A percentile compares a stretch with the other conserved stretches of the same genome.
Evolutionary conservation across 2,797 vertebrate species (phyloP).

Genomic region (Anniella stebbinsi): DNA sequence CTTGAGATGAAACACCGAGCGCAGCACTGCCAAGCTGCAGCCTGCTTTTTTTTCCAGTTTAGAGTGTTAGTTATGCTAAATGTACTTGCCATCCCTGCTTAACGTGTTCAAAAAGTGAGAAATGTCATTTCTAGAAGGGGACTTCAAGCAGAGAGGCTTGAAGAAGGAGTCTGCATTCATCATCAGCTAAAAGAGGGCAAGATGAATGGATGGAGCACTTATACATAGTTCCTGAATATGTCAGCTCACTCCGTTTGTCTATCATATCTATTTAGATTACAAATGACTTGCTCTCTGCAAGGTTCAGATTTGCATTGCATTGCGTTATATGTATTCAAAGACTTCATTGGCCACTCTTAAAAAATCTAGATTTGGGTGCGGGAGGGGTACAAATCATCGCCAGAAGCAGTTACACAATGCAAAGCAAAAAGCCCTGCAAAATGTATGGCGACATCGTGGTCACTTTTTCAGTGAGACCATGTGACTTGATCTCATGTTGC

Average conservation of each 20-base stretch:
- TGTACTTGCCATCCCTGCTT: constrained; percentile 44
- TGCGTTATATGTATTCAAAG: constrained; percentile 40
- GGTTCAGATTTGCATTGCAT: constrained; percentile 56
- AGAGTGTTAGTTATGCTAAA: constrained; percentile 37
- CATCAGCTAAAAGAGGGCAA: constrained; percentile 28
- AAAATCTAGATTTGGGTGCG: not conserved
- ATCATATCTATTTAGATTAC: constrained; percentile 46
- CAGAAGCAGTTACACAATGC: not conserved
- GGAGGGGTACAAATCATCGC: not conserved
- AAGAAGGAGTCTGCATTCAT: constrained; percentile 39
- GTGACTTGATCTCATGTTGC: constrained; percentile 47
- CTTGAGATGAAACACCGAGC: constrained; percentile 36
- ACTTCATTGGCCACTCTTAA: constrained; percentile 42
- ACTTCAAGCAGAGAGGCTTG: constrained; percentile 42
- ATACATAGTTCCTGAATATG: constrained; percentile 27
- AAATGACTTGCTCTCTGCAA: constrained; percentile 24
- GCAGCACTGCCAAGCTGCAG: not conserved
- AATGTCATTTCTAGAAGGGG: constrained; percentile 46
- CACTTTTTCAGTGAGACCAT: constrained; percentile 48
- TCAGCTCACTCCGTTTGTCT: constrained; percentile 43
- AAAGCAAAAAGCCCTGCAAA: constrained; percentile 41
- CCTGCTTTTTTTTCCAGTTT: constrained; percentile 42
- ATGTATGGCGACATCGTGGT: constrained; percentile 12
- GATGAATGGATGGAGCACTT: constrained; percentile 36
- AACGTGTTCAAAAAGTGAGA: constrained; percentile 47